phyloP scores from a whole-genome alignment of 2,113 vertebrate species.

The Cyanoramphus novaezelandiae region DNA sequence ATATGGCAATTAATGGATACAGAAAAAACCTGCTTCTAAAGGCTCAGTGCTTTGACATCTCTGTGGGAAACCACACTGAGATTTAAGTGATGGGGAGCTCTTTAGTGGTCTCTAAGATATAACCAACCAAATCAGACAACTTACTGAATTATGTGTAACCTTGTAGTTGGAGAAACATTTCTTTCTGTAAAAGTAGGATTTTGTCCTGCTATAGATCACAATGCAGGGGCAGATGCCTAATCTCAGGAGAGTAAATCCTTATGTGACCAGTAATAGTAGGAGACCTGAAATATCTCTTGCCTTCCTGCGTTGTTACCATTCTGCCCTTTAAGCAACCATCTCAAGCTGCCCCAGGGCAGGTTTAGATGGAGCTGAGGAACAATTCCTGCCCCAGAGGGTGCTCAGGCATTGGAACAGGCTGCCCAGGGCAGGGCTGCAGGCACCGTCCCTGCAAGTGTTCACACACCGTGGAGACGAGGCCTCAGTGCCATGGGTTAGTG shows the following conservation, averaged over 20 bases:
- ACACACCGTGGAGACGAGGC: fast-evolving
- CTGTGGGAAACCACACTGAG: not conserved
- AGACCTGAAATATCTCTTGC: not conserved
- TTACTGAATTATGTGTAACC: not conserved
- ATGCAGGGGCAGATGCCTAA: not conserved
- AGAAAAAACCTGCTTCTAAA: not conserved
- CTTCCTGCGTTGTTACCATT: not conserved
- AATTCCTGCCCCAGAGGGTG: not conserved
- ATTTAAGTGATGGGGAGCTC: not conserved
- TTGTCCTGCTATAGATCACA: fast-evolving
- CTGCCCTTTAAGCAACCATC: not conserved
- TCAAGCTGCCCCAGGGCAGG: not conserved
- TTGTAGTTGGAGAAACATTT: not conserved
- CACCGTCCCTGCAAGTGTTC: not conserved
- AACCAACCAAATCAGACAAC: not conserved
- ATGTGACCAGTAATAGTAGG: fast-evolving
- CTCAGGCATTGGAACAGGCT: not conserved
- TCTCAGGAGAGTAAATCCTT: not conserved
- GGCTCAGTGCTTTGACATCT: not conserved
- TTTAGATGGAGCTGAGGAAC: not conserved
- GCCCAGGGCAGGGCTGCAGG: not conserved
- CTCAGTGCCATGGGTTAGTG: not conserved
- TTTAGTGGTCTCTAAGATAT: not conserved
- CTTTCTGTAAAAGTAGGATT: not conserved
- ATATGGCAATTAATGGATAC: not conserved